Conservation (phyloP, 2,797 vertebrate genomes). For the Synanceia verrucosa region DNA sequence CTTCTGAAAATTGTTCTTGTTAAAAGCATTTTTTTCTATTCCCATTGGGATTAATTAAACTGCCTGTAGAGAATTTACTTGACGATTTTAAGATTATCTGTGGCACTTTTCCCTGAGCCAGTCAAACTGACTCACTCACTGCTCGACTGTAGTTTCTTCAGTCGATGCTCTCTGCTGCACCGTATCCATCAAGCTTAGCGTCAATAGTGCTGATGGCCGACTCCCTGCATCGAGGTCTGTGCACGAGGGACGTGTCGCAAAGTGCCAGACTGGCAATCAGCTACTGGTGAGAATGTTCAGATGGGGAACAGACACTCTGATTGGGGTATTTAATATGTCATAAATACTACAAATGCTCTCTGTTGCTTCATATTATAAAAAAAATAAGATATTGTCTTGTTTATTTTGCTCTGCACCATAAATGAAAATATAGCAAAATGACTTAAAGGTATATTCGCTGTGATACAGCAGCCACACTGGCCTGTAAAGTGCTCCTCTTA, state of each 20-base stretch:
- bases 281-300: slow-evolving; percentile 31
- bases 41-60: slow-evolving; percentile 23
- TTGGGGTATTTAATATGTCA: background rate
- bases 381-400: background rate
- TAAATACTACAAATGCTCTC: background rate
- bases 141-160: slow-evolving; percentile 24
- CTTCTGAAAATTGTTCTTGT: background rate
- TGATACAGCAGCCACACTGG: slow-evolving; percentile 35
- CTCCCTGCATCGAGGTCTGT: slow-evolving; percentile 39
- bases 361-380: background rate
- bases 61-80: slow-evolving; percentile 17
- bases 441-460: background rate
- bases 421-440: background rate
- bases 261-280: slow-evolving; percentile 37
- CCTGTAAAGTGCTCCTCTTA: slow-evolving; percentile 65
- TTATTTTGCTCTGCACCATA: background rate
- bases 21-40: background rate
- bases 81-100: slow-evolving; percentile 15
- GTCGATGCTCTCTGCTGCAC: slow-evolving; percentile 29
- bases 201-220: slow-evolving; percentile 57
- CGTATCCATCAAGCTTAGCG: slow-evolving; percentile 54
- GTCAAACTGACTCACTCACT: slow-evolving; percentile 26
- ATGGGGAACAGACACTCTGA: slow-evolving; percentile 8
- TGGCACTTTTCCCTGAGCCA: slow-evolving; percentile 13
- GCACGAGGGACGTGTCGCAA: slow-evolving; percentile 30